Evolutionary conservation across 2,888 invertebrate species (phyloP), one percentile per base, ranked within the genome.

Genomic region (Branchinecta sandiegonensis): DNA sequence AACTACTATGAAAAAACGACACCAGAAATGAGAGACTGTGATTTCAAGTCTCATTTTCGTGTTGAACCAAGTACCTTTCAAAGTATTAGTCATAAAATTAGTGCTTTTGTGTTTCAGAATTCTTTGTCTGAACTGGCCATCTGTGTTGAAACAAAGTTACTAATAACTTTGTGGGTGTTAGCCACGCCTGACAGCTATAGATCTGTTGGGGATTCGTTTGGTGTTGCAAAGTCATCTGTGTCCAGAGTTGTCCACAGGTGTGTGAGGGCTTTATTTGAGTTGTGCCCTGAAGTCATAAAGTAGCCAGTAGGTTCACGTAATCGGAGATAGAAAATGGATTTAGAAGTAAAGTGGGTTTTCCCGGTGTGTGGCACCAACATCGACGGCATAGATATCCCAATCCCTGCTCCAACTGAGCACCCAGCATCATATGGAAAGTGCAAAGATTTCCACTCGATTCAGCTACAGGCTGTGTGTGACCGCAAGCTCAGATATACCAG

Each of bases 141-240:
- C 13, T 14, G 13, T 4, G 3, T 4, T 50, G 13, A 50, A 50
- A 50, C 2, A 14, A 2, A 50, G 14, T 50, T 67, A n/a, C 48
- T 67, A 13, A 23, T 67, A 11, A 48, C 67, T 14, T 47, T 67
- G n/a, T 67, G 67, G 67, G 50, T 47, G 11, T 13, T 48, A n/a
- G 67, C 47, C 13, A 47, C 47, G 2, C 47, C 14, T 14, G 67
- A 67, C 14, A 48, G 47, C 12, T 67, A 67, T 6, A 12, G 67
- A 56, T 67, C 67, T n/a, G 48, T 67, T n/a, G 67, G 48, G 14
- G 67, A 67, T 50, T 4, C 48, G 48, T 67, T 67, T 50, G 23
- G 47, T 48, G 13, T 67, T 56, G 13, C 48, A 13, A 48, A 48
- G n/a, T 67, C 67, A 67, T 14, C 48, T 56, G 67, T 67, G 10